Percentiles rank a stretch among this genome's conserved stretches.
phyloP scores from a whole-genome alignment of 1,140 invertebrate genomes.

The Paraescarpia echinospica region DNA sequence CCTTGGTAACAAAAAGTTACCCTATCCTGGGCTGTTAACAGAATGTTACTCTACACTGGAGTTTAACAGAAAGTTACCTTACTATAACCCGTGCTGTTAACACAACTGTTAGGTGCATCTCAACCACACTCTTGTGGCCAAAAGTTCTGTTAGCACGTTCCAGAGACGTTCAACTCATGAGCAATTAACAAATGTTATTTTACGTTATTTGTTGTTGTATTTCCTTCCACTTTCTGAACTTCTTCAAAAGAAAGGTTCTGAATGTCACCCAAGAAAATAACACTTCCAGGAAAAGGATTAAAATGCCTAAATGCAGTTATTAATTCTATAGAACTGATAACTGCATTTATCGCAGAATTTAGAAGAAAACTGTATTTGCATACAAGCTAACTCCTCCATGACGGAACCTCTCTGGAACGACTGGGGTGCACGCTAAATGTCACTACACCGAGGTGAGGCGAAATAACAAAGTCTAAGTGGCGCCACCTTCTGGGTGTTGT shows the following conservation, averaged over 20 bases:
- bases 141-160: neutral
- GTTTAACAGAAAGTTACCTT: neutral
- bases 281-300: neutral
- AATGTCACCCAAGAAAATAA: neutral
- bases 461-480: neutral
- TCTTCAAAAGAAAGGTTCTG: neutral
- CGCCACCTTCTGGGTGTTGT: neutral
- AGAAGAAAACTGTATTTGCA: neutral
- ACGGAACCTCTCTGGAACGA: neutral
- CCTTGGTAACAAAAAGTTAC: no score
- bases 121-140: neutral
- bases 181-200: neutral
- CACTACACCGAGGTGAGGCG: neutral
- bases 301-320: neutral
- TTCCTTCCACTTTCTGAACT: neutral
- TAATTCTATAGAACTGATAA: neutral
- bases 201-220: neutral
- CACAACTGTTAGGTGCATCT: neutral
- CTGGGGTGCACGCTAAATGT: neutral
- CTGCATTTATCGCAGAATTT: neutral
- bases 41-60: neutral
- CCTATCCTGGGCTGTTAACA: no score
- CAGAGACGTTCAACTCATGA: neutral
- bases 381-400: neutral
- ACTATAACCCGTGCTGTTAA: neutral